These are phyloP conservation scores for Cotesia congregata DNA, from an alignment of 2,888 invertebrate species.

Conservation along the genomic window DNA sequence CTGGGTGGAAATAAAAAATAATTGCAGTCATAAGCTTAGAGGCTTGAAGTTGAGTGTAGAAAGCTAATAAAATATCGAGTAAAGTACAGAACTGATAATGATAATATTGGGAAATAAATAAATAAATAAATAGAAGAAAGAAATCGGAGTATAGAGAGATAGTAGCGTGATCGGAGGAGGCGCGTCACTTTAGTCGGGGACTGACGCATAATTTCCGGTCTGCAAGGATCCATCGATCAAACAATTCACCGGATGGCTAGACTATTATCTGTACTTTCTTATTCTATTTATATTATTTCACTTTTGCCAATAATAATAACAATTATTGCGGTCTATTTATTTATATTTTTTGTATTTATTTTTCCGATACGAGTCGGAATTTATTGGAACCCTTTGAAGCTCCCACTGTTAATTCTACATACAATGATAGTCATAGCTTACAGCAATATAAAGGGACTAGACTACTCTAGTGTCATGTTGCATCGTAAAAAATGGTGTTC, in stretches of 20 bases:
- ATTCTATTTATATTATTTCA: neutral
- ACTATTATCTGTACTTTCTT: constrained; percentile 9
- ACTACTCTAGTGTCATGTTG: neutral
- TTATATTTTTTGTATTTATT: neutral
- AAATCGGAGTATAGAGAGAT: constrained; percentile 1
- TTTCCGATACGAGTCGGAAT: neutral
- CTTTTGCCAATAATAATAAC: too few relatives aligned
- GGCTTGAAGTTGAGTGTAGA: neutral
- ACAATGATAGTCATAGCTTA: too few relatives aligned
- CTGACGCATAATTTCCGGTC: constrained; percentile 70
- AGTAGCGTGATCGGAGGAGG: constrained; percentile 42
- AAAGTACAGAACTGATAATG: neutral
- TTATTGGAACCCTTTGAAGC: neutral
- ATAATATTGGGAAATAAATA: neutral
- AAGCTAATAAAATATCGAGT: neutral
- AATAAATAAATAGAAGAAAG: neutral
- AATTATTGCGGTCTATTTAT: neutral
- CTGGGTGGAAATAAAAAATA: neutral
- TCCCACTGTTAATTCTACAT: neutral
- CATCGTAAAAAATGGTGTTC: neutral
- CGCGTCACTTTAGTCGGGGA: constrained; percentile 65
- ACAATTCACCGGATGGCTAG: constrained; percentile 55
- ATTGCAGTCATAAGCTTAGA: neutral
- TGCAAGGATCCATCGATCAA: constrained; percentile 69
- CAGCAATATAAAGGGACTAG: neutral